Evolutionary conservation across 2,888 invertebrate genomes (phyloP).

Genomic region (Actias luna): DNA sequence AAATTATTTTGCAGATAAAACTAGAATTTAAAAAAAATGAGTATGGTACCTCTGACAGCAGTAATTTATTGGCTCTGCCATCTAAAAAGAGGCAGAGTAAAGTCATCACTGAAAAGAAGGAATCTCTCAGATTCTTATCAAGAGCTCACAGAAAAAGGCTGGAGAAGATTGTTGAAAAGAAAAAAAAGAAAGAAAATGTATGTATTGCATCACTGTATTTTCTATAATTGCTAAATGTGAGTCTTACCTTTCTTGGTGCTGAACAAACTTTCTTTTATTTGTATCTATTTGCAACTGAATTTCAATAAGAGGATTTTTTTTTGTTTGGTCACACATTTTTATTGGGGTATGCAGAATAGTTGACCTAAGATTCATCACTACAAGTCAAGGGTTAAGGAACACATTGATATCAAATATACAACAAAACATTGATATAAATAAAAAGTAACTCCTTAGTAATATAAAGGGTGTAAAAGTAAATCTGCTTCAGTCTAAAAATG

Average conservation of each 20-base stretch:
- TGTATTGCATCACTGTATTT: slow-evolving; percentile 41
- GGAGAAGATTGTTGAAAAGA: slow-evolving; percentile 93
- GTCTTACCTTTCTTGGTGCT: too few species aligned
- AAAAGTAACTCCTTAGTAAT: not conserved
- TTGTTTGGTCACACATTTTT: too few species aligned
- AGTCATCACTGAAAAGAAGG: slow-evolving; percentile 79
- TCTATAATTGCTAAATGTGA: not conserved
- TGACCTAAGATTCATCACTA: too few species aligned
- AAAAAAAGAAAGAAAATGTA: slow-evolving; percentile 94
- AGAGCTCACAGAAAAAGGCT: slow-evolving; percentile 93
- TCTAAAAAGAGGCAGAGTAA: slow-evolving; percentile 90
- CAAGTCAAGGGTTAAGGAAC: too few species aligned
- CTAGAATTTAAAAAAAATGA: slow-evolving; percentile 83
- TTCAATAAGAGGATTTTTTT: too few species aligned
- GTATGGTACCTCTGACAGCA: slow-evolving; percentile 83
- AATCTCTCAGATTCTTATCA: slow-evolving; percentile 86
- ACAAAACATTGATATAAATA: not conserved
- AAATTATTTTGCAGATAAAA: slow-evolving; percentile 81
- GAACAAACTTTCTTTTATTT: too few species aligned
- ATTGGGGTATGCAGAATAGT: too few species aligned
- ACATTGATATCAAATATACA: too few species aligned
- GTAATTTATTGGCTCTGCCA: slow-evolving; percentile 91
- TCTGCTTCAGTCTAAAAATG: too few species aligned
- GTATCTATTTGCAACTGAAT: too few species aligned
- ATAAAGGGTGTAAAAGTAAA: not conserved